phyloP scores from a whole-genome alignment of 1,140 invertebrate species.

The Tribolium madens region DNA sequence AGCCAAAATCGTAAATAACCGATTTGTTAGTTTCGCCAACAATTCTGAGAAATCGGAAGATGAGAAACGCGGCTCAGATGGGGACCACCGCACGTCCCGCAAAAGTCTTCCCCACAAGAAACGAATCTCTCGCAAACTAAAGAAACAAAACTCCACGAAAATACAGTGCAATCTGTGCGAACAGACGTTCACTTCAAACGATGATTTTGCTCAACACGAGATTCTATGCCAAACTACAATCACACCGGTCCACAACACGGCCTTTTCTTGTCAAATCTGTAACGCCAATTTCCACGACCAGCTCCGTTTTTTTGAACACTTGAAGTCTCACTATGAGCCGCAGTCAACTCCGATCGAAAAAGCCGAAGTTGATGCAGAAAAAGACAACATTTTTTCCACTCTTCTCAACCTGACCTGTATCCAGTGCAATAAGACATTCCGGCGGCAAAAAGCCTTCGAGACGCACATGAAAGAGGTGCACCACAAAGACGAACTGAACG shows the following conservation, averaged over 20 bases:
- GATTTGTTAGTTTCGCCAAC: slow-evolving; percentile 3
- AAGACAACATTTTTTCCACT: slow-evolving; percentile 60
- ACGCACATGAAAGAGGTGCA: slow-evolving; percentile 72
- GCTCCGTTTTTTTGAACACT: slow-evolving; percentile 83
- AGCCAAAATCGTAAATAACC: slow-evolving; percentile 51
- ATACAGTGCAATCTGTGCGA: slow-evolving; percentile 60
- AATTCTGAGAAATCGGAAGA: slow-evolving; percentile 57
- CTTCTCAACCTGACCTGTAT: slow-evolving; percentile 67
- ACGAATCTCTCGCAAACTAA: slow-evolving; percentile 73
- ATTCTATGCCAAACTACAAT: slow-evolving; percentile 60
- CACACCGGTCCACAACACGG: slow-evolving; percentile 54
- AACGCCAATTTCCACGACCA: slow-evolving; percentile 74
- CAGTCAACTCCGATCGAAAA: slow-evolving; percentile 54
- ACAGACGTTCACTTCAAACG: slow-evolving; percentile 56
- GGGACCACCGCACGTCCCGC: slow-evolving; percentile 64
- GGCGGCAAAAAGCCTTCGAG: slow-evolving; percentile 75
- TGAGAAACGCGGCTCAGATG: slow-evolving; percentile 61
- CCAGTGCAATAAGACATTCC: slow-evolving; percentile 75
- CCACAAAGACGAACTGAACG: slow-evolving; percentile 67
- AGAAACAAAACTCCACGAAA: slow-evolving; percentile 65
- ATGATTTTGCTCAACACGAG: slow-evolving; percentile 62
- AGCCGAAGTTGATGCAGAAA: slow-evolving; percentile 41
- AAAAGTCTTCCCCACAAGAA: slow-evolving; percentile 78
- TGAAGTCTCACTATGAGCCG: slow-evolving; percentile 84
- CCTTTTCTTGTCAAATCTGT: slow-evolving; percentile 78